Evolutionary conservation across 2,797 vertebrate genomes (phyloP), one percentile per base, ranked within the genome.

Genomic region (Onychomys torridus): DNA sequence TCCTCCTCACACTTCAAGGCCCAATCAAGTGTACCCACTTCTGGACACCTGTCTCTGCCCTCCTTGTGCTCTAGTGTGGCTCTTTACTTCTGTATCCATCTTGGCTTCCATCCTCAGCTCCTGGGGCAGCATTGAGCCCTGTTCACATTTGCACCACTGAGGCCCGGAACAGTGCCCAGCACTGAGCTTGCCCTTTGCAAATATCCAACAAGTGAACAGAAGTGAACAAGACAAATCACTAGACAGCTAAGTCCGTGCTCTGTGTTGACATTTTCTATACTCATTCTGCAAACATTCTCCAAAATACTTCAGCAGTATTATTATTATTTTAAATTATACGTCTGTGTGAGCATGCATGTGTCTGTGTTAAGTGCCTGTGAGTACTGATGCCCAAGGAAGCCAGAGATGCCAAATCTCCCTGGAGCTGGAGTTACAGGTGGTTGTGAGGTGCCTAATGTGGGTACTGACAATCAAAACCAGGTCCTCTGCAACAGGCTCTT

Each of bases 81-180:
- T n/a, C 65, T 46, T 89, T 11, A 61, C 34, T 32, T 49, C 29
- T 46, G 21, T 8, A 1, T 14, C 40, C 6, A 34, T 29, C 43
- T 23, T 65, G 16, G 7, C n/a, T 1, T 16, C 2, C 2, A 16
- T 11, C 1, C 1, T 0, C 14, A 73, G 49, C 46, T 40, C 71
- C 75, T n/a, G 32, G 61, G 25, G 61, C 4, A 52, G 85, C 46
- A 2, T 5, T 32, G 61, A 29, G 17, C 34, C 32, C 40, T 37
- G 16, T 5, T 63, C 46, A 40, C 61, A 12, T 21, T 1, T 25
- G 61, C 0, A 7, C 10, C 32, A 19, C 25, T 1, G 1, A 40
- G 10, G 16, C 82, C 65, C 0, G 34, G n/a, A 59, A 32, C 23
- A 21, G 34, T 4, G 0, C 13, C 32, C 5, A 63, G 55, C 55